Percentiles rank a stretch among this genome's conserved stretches.
These are phyloP conservation scores for Orthonychiurus folsomi DNA, from an alignment of 2,888 invertebrate genomes.

Conservation along the genomic window DNA sequence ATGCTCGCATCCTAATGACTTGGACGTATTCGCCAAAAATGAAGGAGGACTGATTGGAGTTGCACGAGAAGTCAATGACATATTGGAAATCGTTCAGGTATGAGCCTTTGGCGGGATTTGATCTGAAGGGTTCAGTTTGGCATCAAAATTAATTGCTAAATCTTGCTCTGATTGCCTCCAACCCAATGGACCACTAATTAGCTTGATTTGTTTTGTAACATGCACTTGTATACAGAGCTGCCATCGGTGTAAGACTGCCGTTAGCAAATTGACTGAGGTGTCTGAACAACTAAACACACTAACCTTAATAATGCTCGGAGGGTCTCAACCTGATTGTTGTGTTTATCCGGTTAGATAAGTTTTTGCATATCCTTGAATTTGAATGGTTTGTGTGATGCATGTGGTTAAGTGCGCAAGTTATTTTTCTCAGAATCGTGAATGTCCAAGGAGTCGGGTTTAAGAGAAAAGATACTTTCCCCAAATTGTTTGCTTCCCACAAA, in stretches of 20 bases:
- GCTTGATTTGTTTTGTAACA: no score
- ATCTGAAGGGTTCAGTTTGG: neutral
- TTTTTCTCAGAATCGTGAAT: no score
- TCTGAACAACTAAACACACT: constrained; percentile 37
- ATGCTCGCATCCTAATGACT: constrained; percentile 32
- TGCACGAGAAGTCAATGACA: constrained; percentile 36
- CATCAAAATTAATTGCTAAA: neutral
- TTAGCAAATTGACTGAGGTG: constrained; percentile 36
- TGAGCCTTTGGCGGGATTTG: neutral
- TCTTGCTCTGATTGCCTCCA: neutral
- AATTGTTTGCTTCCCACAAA: no score
- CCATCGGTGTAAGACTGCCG: constrained; percentile 30
- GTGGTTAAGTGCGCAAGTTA: no score
- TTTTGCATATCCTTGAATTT: no score
- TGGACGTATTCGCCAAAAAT: constrained; percentile 36
- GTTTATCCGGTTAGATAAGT: constrained; percentile 25
- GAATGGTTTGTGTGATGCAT: no score
- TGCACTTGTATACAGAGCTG: constrained; percentile 34
- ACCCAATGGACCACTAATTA: no score
- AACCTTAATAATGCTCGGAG: constrained; percentile 34
- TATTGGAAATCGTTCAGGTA: constrained; percentile 36
- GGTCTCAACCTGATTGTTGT: constrained; percentile 27
- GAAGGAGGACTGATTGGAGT: constrained; percentile 39
- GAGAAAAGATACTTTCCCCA: no score
- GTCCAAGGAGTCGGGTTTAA: no score